Percentiles rank a stretch among this genome's conserved stretches.
phyloP scores from a whole-genome alignment of 2,797 vertebrate species.

The Morelia viridis region DNA sequence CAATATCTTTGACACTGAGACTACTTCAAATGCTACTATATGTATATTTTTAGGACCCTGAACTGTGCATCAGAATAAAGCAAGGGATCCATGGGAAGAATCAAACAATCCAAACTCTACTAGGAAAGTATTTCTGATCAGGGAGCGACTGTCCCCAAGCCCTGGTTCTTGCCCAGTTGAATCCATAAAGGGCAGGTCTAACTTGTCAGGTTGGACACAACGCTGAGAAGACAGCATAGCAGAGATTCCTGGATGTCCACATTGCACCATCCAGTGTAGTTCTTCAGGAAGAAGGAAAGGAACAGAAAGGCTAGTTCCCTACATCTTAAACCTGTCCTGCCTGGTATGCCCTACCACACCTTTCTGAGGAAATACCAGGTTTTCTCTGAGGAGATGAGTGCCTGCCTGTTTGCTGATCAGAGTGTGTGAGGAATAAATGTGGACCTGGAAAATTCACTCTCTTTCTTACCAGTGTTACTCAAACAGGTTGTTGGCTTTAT shows the following conservation, averaged over 20 bases:
- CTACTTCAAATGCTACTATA: too few relatives aligned
- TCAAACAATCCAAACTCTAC: background rate
- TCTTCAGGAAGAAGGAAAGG: background rate
- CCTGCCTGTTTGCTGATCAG: background rate
- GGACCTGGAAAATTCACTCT: background rate
- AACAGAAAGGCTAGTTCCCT: background rate
- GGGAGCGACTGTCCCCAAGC: background rate
- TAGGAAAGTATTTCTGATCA: background rate
- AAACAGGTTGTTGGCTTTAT: background rate
- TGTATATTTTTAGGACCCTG: too few relatives aligned
- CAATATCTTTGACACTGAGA: background rate
- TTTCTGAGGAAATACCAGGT: background rate
- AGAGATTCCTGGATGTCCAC: conserved; percentile 1
- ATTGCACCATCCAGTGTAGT: conserved; percentile 2
- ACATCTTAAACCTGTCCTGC: background rate
- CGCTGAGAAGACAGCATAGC: background rate
- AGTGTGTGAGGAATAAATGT: background rate
- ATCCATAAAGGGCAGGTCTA: background rate
- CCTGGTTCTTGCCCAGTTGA: background rate
- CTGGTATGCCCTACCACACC: background rate
- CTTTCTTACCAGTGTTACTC: background rate
- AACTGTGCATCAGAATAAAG: background rate
- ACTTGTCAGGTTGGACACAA: background rate
- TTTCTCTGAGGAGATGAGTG: background rate
- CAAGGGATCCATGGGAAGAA: background rate